Evolutionary conservation across 2,888 invertebrate genomes (phyloP).

Genomic region (Caenorhabditis uteleia): DNA sequence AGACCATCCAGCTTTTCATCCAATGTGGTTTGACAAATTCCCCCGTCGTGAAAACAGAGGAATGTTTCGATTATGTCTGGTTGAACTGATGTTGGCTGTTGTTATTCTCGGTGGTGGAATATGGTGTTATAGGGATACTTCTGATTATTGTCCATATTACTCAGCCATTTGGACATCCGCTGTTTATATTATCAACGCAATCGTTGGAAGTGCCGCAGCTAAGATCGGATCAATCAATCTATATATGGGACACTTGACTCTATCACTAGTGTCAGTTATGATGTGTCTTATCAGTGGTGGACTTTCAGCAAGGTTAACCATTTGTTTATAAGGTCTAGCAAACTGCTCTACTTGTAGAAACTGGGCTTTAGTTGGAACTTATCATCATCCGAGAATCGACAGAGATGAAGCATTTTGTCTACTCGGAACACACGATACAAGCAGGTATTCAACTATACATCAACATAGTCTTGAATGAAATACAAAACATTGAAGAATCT

Average conservation of each 20-base stretch:
- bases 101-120: slow-evolving; percentile 64
- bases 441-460: slow-evolving; percentile 20
- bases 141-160: slow-evolving; percentile 68
- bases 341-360: no score
- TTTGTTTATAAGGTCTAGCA: not conserved
- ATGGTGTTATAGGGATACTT: slow-evolving; percentile 65
- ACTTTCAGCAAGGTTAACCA: slow-evolving; percentile 52
- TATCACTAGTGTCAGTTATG: slow-evolving; percentile 64
- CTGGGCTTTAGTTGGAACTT: slow-evolving; percentile 60
- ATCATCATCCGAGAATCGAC: slow-evolving; percentile 62
- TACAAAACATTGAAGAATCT: slow-evolving; percentile 46
- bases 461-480: not conserved
- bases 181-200: slow-evolving; percentile 56
- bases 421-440: slow-evolving; percentile 63
- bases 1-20: slow-evolving; percentile 46
- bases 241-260: slow-evolving; percentile 65
- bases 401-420: slow-evolving; percentile 64
- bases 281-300: slow-evolving; percentile 62
- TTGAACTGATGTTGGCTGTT: slow-evolving; percentile 58
- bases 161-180: slow-evolving; percentile 67
- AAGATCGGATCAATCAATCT: slow-evolving; percentile 58
- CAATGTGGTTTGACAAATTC: slow-evolving; percentile 64
- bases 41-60: slow-evolving; percentile 64
- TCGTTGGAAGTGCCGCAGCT: slow-evolving; percentile 58
- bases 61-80: slow-evolving; percentile 64